These are phyloP conservation scores for Oncorhynchus masou DNA, from an alignment of 2,113 vertebrate genomes.

Conservation along the genomic window DNA sequence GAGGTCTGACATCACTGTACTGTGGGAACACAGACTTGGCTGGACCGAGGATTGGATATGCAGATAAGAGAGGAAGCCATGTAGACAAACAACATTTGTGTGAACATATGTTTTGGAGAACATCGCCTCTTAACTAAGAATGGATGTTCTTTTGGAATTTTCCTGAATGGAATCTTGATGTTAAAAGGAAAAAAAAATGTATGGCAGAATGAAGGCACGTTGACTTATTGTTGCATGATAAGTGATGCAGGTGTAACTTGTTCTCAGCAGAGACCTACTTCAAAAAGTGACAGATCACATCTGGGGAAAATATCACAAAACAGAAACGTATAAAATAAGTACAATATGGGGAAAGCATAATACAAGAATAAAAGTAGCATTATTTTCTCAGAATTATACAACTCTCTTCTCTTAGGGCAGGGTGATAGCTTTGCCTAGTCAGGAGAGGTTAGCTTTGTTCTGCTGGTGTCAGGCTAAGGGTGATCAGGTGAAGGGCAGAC, in stretches of 20 bases:
- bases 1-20: constrained; percentile 13
- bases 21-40: constrained; percentile 7
- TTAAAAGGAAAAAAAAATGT: neutral
- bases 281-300: too few species aligned
- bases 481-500: neutral
- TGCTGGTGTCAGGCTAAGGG: constrained; percentile 3
- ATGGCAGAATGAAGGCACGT: neutral
- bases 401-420: neutral
- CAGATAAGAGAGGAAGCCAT: neutral
- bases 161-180: neutral
- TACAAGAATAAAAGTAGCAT: too few species aligned
- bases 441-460: constrained; percentile 9
- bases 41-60: neutral
- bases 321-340: neutral
- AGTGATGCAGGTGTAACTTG: neutral
- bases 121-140: neutral
- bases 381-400: neutral
- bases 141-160: neutral
- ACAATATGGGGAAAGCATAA: neutral
- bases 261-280: too few species aligned
- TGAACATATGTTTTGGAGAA: neutral
- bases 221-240: neutral
- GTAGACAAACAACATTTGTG: neutral
- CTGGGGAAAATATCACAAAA: neutral
- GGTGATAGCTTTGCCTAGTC: neutral